Base-by-base conservation (phyloP, 2,113 vertebrate genomes). In the Nothoprocta perdicaria region DNA sequence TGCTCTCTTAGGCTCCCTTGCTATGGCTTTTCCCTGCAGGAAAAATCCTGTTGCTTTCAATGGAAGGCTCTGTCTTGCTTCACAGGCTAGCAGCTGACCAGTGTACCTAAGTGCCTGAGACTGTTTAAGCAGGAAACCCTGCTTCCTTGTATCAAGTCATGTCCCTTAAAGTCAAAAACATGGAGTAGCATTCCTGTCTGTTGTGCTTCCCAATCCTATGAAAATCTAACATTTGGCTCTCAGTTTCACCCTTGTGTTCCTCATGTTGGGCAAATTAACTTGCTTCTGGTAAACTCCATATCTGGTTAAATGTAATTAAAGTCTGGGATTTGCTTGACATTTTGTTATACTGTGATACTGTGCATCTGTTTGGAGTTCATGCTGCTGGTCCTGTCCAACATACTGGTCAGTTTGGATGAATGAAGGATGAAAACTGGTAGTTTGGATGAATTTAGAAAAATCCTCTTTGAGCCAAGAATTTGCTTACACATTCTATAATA, bases 21-120 rank as follows among this genome's bases (percentile, higher is more conserved):
- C 43, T 22, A 2, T 1, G 2, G 9, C 67, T 84, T 71, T 31
- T 61, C 4, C 18, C 6, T 11, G 1, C 3, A 6, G 9, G 21
- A 46, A 9, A 31, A 61, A 84, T 23, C 11, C 12, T 33, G 13
- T 2, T 45, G 9, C 11, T 61, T 68, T 76, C 71, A 46, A 31
- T 63, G 27, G 18, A 52, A 23, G 29, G 17, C 12, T 71, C 38
- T 79, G 9, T 22, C 19, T 48, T 53, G 33, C 27, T 40, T 7
- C 69, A 22, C 14, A 23, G 24, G 29, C 6, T 5, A 90, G 53
- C 53, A 57, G 11, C 61, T 62, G 15, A 16, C 12, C 8, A n/a
- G 12, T 31, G 13, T 60, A 55, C 55, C 46, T n/a, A 22, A 11
- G 13, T 23, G 26, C 19, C 53, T 29, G 63, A 68, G 6, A 40